phyloP scores from a whole-genome alignment of 2,888 invertebrate genomes.

The Hypsopygia costalis region DNA sequence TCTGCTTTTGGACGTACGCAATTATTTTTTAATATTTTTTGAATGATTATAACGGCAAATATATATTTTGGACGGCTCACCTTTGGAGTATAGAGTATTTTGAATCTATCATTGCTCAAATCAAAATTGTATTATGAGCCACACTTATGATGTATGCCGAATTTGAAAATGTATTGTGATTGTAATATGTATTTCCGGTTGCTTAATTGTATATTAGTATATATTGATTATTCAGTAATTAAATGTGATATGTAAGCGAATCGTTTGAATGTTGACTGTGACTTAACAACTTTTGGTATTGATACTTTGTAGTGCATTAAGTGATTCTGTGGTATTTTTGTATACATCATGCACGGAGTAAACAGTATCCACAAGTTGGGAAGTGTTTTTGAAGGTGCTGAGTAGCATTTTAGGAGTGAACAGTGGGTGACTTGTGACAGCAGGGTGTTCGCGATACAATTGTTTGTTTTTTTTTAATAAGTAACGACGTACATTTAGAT shows the following conservation, averaged over 20 bases:
- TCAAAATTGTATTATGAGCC: slow-evolving; percentile 70
- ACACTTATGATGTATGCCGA: slow-evolving; percentile 62
- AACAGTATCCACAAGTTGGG: slow-evolving; percentile 48
- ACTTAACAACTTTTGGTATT: slow-evolving; percentile 53
- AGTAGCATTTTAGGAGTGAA: slow-evolving; percentile 52
- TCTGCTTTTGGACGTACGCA: slow-evolving; percentile 67
- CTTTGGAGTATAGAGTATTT: slow-evolving; percentile 69
- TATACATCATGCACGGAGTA: slow-evolving; percentile 26
- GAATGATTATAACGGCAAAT: slow-evolving; percentile 57
- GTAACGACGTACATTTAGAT: slow-evolving; percentile 7
- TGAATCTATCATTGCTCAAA: slow-evolving; percentile 73
- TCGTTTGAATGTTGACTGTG: slow-evolving; percentile 50
- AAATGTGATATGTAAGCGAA: slow-evolving; percentile 72
- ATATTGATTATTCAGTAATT: slow-evolving; percentile 61
- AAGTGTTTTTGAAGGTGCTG: slow-evolving; percentile 66
- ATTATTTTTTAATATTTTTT: slow-evolving; percentile 70
- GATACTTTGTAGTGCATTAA: slow-evolving; percentile 15
- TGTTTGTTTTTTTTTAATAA: slow-evolving; percentile 19
- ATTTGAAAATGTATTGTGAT: slow-evolving; percentile 61
- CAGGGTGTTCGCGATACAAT: slow-evolving; percentile 42
- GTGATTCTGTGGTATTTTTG: neutral
- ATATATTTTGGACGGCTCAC: slow-evolving; percentile 76
- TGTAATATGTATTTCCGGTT: slow-evolving; percentile 54
- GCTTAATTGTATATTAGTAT: slow-evolving; percentile 54
- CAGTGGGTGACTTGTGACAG: slow-evolving; percentile 51